Conservation (phyloP, 2,888 invertebrate species). For the Proisotoma minuta region DNA sequence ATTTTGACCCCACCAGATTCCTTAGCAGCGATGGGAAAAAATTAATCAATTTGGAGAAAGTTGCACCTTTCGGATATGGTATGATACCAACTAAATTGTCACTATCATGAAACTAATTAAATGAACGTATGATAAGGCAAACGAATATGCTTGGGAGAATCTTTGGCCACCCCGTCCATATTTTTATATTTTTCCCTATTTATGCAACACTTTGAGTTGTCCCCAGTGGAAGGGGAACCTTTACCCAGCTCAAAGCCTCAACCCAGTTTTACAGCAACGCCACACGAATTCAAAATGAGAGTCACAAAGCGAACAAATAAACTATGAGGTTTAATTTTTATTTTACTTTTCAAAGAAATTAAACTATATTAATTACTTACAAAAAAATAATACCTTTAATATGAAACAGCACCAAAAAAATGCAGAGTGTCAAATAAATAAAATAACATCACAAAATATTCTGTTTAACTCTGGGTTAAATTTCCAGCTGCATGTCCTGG, state of each 20-base stretch:
- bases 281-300: constrained; percentile 7
- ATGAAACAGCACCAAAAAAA: too few species aligned
- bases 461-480: too few species aligned
- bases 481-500: too few species aligned
- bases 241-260: constrained; percentile 5
- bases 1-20: constrained; percentile 16
- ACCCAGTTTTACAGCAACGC: constrained; percentile 10
- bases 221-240: neutral
- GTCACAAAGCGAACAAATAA: too few species aligned
- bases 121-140: constrained; percentile 8
- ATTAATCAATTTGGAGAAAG: neutral
- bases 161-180: constrained; percentile 9
- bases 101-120: neutral
- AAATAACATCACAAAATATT: too few species aligned
- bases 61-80: constrained; percentile 18
- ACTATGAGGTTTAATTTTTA: too few species aligned
- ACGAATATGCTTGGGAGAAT: constrained; percentile 11
- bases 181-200: constrained; percentile 10
- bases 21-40: constrained; percentile 3
- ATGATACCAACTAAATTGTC: neutral
- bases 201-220: constrained; percentile 11
- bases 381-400: too few species aligned
- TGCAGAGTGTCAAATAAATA: too few species aligned
- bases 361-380: too few species aligned
- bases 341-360: too few species aligned